Evolutionary conservation across 2,797 vertebrate genomes (phyloP).

Genomic region (Melanotaenia pygmaea): DNA sequence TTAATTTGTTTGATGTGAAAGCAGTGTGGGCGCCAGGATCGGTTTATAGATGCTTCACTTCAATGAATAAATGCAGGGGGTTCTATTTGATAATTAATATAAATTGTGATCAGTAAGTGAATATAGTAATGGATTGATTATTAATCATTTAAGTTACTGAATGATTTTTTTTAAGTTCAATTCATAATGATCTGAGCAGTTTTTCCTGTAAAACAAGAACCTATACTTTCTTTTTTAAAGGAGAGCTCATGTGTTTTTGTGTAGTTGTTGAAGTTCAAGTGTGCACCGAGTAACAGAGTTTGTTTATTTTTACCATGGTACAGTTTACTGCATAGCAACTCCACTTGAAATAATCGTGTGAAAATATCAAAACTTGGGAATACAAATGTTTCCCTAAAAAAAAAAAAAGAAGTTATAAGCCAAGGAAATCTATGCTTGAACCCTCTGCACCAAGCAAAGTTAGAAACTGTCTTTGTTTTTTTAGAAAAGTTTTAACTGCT

Average conservation of each 20-base stretch:
- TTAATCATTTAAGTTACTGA: neutral
- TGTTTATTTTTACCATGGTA: neutral
- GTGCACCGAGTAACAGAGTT: neutral
- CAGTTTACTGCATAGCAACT: neutral
- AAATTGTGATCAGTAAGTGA: neutral
- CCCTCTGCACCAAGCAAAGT: neutral
- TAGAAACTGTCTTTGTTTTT: neutral
- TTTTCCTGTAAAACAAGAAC: neutral
- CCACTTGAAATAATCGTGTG: neutral
- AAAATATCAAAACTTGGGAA: neutral
- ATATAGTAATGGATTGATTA: neutral
- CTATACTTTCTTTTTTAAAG: too few species aligned
- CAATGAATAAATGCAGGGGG: neutral
- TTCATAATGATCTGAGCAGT: neutral
- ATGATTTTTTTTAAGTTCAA: neutral
- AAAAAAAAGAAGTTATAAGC: neutral
- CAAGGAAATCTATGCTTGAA: neutral
- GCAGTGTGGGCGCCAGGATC: neutral
- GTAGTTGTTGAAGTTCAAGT: neutral
- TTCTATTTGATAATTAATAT: neutral
- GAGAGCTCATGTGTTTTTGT: neutral
- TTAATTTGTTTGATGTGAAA: constrained; percentile 1
- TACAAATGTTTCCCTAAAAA: neutral
- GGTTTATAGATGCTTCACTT: neutral
- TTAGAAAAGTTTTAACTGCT: neutral